Base-by-base conservation (phyloP, 2,113 vertebrate genomes). In the Engraulis encrasicolus region DNA sequence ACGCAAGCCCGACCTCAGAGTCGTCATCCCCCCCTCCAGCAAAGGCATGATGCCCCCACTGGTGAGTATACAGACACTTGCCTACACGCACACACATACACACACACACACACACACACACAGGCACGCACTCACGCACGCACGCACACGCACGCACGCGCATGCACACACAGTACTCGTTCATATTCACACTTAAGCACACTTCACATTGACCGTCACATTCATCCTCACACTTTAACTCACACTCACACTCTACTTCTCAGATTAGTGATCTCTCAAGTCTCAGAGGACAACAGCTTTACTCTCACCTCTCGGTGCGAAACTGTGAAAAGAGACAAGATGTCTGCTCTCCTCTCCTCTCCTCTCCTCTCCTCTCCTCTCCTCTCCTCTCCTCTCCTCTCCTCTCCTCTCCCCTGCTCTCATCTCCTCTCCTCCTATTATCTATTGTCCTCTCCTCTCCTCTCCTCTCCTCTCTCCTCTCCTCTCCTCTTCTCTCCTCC, bases 21-120 rank as follows among this genome's bases (percentile, higher is more conserved):
- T 99, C 12, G 98, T 99, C 90, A 99, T 99, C 92, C 98, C 98
- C 0, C 97, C 98, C 84, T 96, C 97, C 74, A 97, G 96, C 96
- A 99, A 99, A 94, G 96, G 97, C 90, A 97, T 98, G 97, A 99
- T 99, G 98, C 97, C 97, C 78, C 97, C 98, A n/a, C 86, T 99
- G 96, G 98, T 99, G 94, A 96, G 96, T 95, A 9, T 45, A 45
- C 52, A 58, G 2, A n/a, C 52, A 58, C 18, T n/a, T n/a, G n/a
- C n/a, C n/a, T n/a, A 58, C 52, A 19, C 52, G n/a, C 52, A 58
- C 18, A 58, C 52, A 19, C 52, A 58, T 6, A n/a, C 18, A 58
- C 52, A 0, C 0, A 58, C 52, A n/a, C 23, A 66, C 2, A 12
- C 7, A 15, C 66, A 74, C 11, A 66, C 12, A 23, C n/a, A 27